Percentiles rank a stretch among this genome's conserved stretches.
Evolutionary conservation across 1,140 invertebrate species (phyloP).

Genomic region (Lepidurus packardi): DNA sequence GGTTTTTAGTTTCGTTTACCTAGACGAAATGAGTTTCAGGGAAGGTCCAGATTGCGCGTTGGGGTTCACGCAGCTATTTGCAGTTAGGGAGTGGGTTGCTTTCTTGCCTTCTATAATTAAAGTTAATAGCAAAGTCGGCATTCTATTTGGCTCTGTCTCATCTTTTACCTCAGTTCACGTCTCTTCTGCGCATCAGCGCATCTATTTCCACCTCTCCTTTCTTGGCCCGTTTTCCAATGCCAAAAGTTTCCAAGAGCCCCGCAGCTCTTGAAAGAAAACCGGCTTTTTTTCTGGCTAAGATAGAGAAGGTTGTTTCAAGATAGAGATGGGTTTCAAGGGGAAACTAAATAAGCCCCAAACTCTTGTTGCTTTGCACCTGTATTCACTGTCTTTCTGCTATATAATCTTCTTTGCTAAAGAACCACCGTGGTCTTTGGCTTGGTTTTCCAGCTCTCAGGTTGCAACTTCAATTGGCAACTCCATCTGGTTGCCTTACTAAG

Average conservation of each 20-base stretch:
- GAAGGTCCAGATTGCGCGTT: too few relatives aligned
- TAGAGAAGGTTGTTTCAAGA: not conserved
- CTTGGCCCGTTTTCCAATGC: conserved; percentile 14
- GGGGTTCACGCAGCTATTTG: too few relatives aligned
- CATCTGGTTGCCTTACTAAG: too few relatives aligned
- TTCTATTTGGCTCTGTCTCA: too few relatives aligned
- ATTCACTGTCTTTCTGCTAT: not conserved
- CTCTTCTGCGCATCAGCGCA: not conserved
- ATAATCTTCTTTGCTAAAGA: not conserved
- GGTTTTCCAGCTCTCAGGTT: too few relatives aligned
- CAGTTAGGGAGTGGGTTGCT: too few relatives aligned
- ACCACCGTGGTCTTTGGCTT: not conserved
- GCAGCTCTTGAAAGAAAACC: not conserved
- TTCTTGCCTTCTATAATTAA: too few relatives aligned
- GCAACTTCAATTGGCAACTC: too few relatives aligned
- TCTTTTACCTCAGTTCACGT: too few relatives aligned
- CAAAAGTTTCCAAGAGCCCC: not conserved
- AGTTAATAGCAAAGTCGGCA: too few relatives aligned
- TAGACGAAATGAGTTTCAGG: too few relatives aligned
- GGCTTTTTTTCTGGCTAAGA: not conserved
- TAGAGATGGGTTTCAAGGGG: not conserved
- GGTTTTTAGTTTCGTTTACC: not conserved
- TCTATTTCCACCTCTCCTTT: not conserved
- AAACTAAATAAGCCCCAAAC: not conserved
- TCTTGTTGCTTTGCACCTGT: not conserved